Conservation (phyloP, 2,113 vertebrate genomes). For the Spizaetus ornatus region DNA sequence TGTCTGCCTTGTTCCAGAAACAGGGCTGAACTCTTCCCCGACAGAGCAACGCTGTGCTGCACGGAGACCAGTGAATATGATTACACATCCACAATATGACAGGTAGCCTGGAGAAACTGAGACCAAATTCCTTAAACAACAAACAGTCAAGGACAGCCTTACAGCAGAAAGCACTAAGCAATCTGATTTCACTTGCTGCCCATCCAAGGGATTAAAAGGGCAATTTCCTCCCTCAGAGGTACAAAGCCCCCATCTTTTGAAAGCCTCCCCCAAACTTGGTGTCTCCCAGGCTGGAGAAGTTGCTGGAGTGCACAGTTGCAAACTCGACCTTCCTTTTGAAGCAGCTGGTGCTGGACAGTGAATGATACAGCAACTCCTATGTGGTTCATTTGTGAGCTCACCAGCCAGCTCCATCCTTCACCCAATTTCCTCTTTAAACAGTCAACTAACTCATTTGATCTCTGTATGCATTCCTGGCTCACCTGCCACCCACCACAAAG, state of each 20-base stretch:
- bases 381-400: not conserved
- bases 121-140: not conserved
- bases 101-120: not conserved
- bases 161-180: not conserved
- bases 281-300: not conserved
- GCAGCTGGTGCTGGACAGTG: not conserved
- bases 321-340: not conserved
- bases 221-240: not conserved
- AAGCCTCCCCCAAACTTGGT: not conserved
- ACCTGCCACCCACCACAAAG: not conserved
- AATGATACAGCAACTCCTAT: not conserved
- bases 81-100: not conserved
- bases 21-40: not conserved
- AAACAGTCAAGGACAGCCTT: not conserved
- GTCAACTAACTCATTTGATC: not conserved
- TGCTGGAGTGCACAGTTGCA: not conserved
- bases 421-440: not conserved
- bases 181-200: not conserved
- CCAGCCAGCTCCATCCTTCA: not conserved
- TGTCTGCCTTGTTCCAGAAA: not conserved
- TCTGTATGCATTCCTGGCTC: not conserved
- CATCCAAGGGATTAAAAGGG: not conserved
- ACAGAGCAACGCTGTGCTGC: not conserved
- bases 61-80: accelerated
- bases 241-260: not conserved